phyloP scores from a whole-genome alignment of 2,888 invertebrate species.

The Callyntrura sp. region DNA sequence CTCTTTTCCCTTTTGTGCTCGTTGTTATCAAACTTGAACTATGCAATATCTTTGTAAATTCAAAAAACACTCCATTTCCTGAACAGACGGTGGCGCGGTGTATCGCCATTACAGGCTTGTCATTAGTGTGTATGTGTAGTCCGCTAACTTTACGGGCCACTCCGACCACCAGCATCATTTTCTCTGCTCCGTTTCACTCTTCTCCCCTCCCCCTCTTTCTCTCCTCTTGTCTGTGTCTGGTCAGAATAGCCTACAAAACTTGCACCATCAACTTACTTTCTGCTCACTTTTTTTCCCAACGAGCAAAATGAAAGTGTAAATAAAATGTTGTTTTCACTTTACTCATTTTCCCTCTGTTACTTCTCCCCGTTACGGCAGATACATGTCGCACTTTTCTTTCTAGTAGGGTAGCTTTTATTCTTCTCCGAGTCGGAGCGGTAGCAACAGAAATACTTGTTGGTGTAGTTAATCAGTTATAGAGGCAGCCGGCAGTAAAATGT shows the following conservation, averaged over 20 bases:
- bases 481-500: conserved; percentile 13
- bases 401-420: not conserved
- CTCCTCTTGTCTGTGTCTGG: not conserved
- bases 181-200: conserved; percentile 2
- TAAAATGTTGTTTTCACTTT: conserved; percentile 42
- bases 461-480: not conserved
- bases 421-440: not conserved
- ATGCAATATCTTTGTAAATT: not conserved
- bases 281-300: conserved; percentile 26
- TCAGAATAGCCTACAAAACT: conserved; percentile 33
- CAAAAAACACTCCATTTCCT: not conserved
- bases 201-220: not conserved
- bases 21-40: not conserved
- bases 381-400: not conserved
- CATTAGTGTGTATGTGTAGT: conserved; percentile 8
- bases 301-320: conserved; percentile 33
- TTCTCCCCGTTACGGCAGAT: too few species aligned
- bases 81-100: not conserved
- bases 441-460: too few species aligned
- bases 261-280: conserved; percentile 15
- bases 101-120: conserved; percentile 26
- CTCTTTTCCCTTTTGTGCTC: not conserved
- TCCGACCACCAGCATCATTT: not conserved
- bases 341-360: not conserved
- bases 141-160: not conserved